Evolutionary conservation across 2,888 invertebrate genomes (phyloP).

Genomic region (Caenorhabditis plicata): DNA sequence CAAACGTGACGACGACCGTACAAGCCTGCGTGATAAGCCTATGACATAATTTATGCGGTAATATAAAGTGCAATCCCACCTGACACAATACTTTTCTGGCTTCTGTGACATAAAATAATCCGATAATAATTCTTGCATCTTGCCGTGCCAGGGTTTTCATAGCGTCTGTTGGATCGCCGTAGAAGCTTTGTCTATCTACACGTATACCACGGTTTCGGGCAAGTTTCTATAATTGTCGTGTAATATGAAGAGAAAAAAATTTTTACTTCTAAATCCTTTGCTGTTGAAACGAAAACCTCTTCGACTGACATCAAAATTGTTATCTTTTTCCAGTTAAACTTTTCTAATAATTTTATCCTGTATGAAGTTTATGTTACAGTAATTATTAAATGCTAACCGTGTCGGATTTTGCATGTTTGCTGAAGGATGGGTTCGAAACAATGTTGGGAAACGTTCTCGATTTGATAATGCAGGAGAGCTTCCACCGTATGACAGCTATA

Average conservation of each 20-base stretch:
- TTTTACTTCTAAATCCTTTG: constrained; percentile 86
- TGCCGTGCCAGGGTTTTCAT: constrained; percentile 87
- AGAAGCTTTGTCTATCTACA: constrained; percentile 92
- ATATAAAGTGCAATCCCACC: constrained; percentile 68
- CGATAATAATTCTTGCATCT: constrained; percentile 95
- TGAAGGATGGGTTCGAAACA: constrained; percentile 97
- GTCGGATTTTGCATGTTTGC: constrained; percentile 83
- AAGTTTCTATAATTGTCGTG: constrained; percentile 74
- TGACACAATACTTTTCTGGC: constrained; percentile 94
- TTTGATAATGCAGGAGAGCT: constrained; percentile 97
- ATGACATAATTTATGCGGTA: background rate
- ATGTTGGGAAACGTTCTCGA: constrained; percentile 91
- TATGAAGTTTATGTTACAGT: no score
- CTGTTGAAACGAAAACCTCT: constrained; percentile 80
- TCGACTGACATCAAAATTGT: constrained; percentile 97
- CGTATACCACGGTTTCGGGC: constrained; percentile 89
- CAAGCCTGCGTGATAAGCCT: constrained; percentile 82
- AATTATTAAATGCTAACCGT: constrained; percentile 28
- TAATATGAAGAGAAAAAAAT: background rate
- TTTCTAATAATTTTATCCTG: constrained; percentile 3
- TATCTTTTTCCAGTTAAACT: constrained; percentile 86
- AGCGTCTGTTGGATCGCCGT: constrained; percentile 90
- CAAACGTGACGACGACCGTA: constrained; percentile 95
- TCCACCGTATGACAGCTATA: constrained; percentile 93
- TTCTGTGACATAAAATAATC: constrained; percentile 95